Percentiles rank a stretch among this genome's conserved stretches.
Conservation (phyloP, 1,140 invertebrate genomes). For the Drosophila nebulosa region DNA sequence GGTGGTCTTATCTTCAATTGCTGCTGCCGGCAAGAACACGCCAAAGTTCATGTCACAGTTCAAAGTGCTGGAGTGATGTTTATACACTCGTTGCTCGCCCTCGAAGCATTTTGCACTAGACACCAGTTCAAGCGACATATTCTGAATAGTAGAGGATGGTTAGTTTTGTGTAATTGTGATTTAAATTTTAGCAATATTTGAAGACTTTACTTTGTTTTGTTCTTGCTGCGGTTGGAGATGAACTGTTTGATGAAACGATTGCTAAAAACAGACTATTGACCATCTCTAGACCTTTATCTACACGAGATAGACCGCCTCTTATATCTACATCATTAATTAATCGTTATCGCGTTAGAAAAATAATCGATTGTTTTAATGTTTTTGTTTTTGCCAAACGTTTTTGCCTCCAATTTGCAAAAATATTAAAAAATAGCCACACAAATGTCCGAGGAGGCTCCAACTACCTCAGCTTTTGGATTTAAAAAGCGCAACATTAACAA, state of each 20-base stretch:
- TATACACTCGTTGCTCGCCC: slow-evolving; percentile 84
- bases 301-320: background rate
- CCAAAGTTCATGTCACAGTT: slow-evolving; percentile 97
- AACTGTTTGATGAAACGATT: background rate
- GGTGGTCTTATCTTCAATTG: slow-evolving; percentile 84
- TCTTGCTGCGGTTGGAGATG: background rate
- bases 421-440: background rate
- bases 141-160: slow-evolving; percentile 2
- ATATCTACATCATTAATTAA: background rate
- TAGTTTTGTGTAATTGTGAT: background rate
- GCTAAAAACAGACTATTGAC: background rate
- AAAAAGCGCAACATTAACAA: slow-evolving; percentile 71
- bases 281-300: background rate
- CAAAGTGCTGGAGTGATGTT: slow-evolving; percentile 90
- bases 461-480: slow-evolving; percentile 61
- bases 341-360: background rate
- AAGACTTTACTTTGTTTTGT: background rate
- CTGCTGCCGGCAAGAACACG: slow-evolving; percentile 91
- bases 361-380: background rate
- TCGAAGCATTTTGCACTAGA: slow-evolving; percentile 62
- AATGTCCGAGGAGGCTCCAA: slow-evolving; percentile 64
- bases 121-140: slow-evolving; percentile 60
- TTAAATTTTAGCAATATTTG: background rate
- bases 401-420: background rate
- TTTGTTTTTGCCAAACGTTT: background rate